Conservation (phyloP, 2,888 invertebrate genomes). For the Plutella xylostella region DNA sequence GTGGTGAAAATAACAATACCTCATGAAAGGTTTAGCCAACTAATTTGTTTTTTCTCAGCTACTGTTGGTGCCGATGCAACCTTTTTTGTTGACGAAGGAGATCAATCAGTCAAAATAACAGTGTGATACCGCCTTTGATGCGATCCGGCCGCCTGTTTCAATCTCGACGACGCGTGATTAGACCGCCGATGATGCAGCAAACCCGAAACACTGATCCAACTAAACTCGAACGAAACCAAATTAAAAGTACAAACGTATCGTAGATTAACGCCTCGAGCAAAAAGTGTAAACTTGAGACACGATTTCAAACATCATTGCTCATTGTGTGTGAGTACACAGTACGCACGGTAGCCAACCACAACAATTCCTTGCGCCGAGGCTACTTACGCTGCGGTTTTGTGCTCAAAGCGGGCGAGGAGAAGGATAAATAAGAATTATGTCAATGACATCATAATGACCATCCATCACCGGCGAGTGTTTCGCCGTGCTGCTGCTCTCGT, state of each 20-base stretch:
- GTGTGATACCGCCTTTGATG: slow-evolving; percentile 70
- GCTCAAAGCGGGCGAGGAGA: slow-evolving; percentile 29
- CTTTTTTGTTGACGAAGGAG: slow-evolving; percentile 58
- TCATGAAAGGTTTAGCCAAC: slow-evolving; percentile 69
- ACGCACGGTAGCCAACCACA: slow-evolving; percentile 29
- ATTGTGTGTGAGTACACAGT: not conserved
- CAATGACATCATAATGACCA: slow-evolving; percentile 54
- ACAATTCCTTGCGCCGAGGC: slow-evolving; percentile 20
- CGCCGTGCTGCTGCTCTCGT: slow-evolving; percentile 19
- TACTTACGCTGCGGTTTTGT: slow-evolving; percentile 27
- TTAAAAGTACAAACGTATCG: slow-evolving; percentile 4
- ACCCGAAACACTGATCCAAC: slow-evolving; percentile 19
- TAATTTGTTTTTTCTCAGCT: slow-evolving; percentile 70
- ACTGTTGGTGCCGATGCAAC: slow-evolving; percentile 67
- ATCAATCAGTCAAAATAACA: slow-evolving; percentile 71
- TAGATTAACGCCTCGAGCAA: not conserved
- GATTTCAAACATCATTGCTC: not conserved
- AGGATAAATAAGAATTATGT: slow-evolving; percentile 47
- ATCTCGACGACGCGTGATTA: slow-evolving; percentile 67
- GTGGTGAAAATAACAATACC: slow-evolving; percentile 67
- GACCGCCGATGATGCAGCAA: slow-evolving; percentile 66
- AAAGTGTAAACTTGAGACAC: not conserved
- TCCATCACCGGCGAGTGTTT: slow-evolving; percentile 46
- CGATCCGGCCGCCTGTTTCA: slow-evolving; percentile 64
- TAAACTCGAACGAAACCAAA: slow-evolving; percentile 1